Conservation (phyloP, 1,140 invertebrate genomes). For the Drosophila punjabiensis region DNA sequence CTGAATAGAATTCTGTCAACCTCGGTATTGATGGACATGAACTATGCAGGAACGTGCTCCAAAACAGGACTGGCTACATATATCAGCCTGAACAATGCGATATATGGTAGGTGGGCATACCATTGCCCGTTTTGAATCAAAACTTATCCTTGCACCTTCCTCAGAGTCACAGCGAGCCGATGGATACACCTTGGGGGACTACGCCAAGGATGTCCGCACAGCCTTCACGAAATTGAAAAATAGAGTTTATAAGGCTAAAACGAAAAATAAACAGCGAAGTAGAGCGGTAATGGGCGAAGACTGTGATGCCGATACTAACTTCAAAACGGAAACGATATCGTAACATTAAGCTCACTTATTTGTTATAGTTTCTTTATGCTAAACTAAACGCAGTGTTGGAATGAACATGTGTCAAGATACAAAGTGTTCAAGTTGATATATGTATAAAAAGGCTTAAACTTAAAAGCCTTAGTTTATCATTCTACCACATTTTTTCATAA, state of each 20-base stretch:
- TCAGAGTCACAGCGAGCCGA: constrained; percentile 12
- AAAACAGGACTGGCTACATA: constrained; percentile 4
- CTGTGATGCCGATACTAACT: neutral
- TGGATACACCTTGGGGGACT: constrained; percentile 6
- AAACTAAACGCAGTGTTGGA: neutral
- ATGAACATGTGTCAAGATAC: neutral
- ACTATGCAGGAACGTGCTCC: constrained; percentile 6
- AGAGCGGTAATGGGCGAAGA: neutral
- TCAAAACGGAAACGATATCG: neutral
- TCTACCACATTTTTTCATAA: neutral
- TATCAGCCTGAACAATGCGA: neutral
- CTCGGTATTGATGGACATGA: constrained; percentile 7
- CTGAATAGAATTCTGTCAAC: neutral
- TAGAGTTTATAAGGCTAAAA: neutral
- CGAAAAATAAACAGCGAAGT: neutral
- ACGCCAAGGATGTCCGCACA: constrained; percentile 8
- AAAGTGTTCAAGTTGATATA: neutral
- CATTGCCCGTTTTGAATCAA: neutral
- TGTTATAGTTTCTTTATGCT: neutral
- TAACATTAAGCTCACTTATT: neutral
- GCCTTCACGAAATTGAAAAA: constrained; percentile 10
- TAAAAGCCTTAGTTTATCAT: neutral
- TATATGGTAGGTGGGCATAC: neutral
- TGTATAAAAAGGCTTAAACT: neutral
- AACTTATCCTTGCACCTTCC: neutral